Evolutionary conservation across 2,888 invertebrate genomes (phyloP), one percentile per base, ranked within the genome.

Genomic region (Embidobia sp.): DNA sequence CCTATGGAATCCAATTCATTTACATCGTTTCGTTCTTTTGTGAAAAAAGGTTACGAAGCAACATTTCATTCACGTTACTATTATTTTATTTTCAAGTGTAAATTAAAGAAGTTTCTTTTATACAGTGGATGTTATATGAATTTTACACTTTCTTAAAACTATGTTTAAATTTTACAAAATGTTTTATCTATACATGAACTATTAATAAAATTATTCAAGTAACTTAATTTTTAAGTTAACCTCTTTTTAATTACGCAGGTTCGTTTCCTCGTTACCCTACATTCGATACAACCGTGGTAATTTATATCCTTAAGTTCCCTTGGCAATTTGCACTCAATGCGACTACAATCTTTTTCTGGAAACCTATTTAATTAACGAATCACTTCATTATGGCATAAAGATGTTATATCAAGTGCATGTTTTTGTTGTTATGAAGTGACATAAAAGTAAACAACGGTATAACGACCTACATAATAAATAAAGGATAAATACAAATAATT

Each of bases 261-360:
- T 72, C 29, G 37, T 31, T 51, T 55, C 35, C 31, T 53, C 55
- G 55, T 72, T 72, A 63, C 22, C 63, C 72, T 35, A 73, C 49
- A 64, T 64, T 63, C 18, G 13, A 27, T 18, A 61, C 70, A 63
- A 72, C 53, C 10, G 55, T 29, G 18, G 57, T 46, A 63, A 64
- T 64, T 73, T 57, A 64, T 57, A 49, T 18, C 37, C 57, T 37
- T 19, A 64, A 55, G 46, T 55, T 63, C 35, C 63, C 63, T 27
- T 22, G 33, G 40, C 33, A 63, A 73, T 73, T 73, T 73, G 22
- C 73, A 73, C 73, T 73, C 64, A 73, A 73, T 57, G 64, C 13
- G 46, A 29, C 31, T 53, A 29, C 33, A 33, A 33, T 42, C 69
- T 53, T 70, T 70, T 61, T 49, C 61, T 53, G 37, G 22, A 70